Conservation (phyloP, 2,113 vertebrate genomes). For the Tyrannus savana region DNA sequence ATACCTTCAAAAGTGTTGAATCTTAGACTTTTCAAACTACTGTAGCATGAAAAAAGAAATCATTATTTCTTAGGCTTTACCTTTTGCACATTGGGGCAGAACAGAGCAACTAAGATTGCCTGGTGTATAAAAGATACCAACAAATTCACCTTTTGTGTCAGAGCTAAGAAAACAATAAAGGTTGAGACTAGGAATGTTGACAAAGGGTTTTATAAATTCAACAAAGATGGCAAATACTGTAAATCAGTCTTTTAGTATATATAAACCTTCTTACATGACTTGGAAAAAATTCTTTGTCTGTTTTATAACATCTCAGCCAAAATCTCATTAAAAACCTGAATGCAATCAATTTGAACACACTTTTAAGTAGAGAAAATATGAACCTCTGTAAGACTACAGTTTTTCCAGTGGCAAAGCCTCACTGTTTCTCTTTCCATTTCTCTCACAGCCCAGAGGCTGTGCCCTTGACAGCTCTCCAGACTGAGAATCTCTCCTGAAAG, state of each 20-base stretch:
- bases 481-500: not conserved
- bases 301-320: not conserved
- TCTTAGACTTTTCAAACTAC: not conserved
- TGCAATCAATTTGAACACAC: not conserved
- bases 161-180: slow-evolving; percentile 22
- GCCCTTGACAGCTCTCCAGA: not conserved
- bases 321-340: slow-evolving; percentile 26
- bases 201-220: slow-evolving; percentile 33
- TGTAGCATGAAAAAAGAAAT: not conserved
- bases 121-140: not conserved
- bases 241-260: not conserved
- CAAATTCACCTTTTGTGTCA: slow-evolving; percentile 31
- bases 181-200: not conserved
- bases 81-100: not conserved
- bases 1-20: not conserved
- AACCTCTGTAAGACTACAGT: not conserved
- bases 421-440: not conserved
- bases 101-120: not conserved
- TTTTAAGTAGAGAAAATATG: not conserved
- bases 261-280: not conserved
- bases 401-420: not conserved
- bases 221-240: not conserved
- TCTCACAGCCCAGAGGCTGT: not conserved
- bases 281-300: not conserved
- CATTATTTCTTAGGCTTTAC: slow-evolving; percentile 11